Percentiles rank a stretch among this genome's conserved stretches.
These are phyloP conservation scores for Varanus salvator DNA, from an alignment of 2,113 vertebrate species.

Conservation along the genomic window DNA sequence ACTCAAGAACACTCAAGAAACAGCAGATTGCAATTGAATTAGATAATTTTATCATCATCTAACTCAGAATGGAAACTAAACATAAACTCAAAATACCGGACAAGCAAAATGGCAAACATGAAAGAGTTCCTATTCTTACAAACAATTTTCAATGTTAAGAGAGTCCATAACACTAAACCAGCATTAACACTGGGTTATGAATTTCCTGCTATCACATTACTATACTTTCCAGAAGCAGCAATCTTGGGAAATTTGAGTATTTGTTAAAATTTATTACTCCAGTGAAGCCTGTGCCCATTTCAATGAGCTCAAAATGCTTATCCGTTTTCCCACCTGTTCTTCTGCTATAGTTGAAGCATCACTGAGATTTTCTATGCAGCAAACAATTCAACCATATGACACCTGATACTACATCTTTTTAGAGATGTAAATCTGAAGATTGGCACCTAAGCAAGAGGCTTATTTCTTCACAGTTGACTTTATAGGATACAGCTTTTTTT, in stretches of 20 bases:
- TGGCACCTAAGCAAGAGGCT: neutral
- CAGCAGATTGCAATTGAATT: constrained; percentile 1
- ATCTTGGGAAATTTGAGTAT: neutral
- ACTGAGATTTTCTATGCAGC: neutral
- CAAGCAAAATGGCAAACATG: neutral
- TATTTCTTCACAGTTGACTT: neutral
- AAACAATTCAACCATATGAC: constrained; percentile 2
- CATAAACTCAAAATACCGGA: neutral
- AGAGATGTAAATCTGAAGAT: neutral
- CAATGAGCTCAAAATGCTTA: neutral
- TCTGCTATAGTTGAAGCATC: neutral
- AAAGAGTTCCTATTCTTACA: neutral
- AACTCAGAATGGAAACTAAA: neutral
- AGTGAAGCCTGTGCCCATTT: constrained; percentile 4
- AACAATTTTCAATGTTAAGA: neutral
- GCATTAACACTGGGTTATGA: neutral
- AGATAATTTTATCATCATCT: constrained; percentile 29
- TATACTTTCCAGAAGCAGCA: neutral
- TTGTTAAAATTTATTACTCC: neutral
- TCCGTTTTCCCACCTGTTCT: neutral
- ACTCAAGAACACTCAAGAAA: neutral
- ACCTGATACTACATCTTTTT: constrained; percentile 8
- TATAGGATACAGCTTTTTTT: neutral
- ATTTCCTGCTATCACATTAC: neutral
- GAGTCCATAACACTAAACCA: constrained; percentile 16